Base-by-base conservation (phyloP, 2,113 vertebrate genomes). In the Panthera uncia region DNA sequence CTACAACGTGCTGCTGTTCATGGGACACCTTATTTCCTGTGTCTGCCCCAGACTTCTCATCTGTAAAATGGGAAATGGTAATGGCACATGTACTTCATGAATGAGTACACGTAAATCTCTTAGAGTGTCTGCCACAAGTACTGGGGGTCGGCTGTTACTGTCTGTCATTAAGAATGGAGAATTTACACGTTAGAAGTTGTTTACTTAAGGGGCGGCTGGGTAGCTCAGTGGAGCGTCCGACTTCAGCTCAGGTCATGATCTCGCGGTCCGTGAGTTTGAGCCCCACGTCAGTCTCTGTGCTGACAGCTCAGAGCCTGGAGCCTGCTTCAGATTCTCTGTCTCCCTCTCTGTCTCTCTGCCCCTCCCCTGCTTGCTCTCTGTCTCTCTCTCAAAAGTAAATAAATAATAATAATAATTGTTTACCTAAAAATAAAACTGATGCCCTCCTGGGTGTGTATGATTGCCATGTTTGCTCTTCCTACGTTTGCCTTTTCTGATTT, bases 91-190 rank as follows among this genome's bases (percentile, higher is more conserved):
- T 38, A 5, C 41, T 88, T 93, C n/a, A 9, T n/a, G 52, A 78
- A 23, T 7, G 16, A 19, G 63, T 14, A 29, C 5, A 0, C 25
- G 0, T 14, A 31, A 61, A 19, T 63, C 3, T 25, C 14, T 65
- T n/a, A 61, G 57, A 27, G 12, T 6, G 48, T 55, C 80, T 83
- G 2, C 57, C n/a, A 0, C 31, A 41, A 31, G 14, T 50, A 18
- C 27, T 27, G 31, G 36, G 29, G 29, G 15, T 66, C n/a, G 14
- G 19, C 5, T 57, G 33, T 21, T n/a, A 15, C 0, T 65, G 4
- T 68, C 52, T 65, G 4, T 68, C 52, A 27, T 27, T 73, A 82
- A 80, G 8, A 36, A 11, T 23, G 41, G 38, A 55, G 8, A 76
- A 63, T 50, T 41, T 78, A 33, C 2, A 36, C 1, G 4, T 76